phyloP scores from a whole-genome alignment of 2,797 vertebrate species.

The Poliocrania exsul region DNA sequence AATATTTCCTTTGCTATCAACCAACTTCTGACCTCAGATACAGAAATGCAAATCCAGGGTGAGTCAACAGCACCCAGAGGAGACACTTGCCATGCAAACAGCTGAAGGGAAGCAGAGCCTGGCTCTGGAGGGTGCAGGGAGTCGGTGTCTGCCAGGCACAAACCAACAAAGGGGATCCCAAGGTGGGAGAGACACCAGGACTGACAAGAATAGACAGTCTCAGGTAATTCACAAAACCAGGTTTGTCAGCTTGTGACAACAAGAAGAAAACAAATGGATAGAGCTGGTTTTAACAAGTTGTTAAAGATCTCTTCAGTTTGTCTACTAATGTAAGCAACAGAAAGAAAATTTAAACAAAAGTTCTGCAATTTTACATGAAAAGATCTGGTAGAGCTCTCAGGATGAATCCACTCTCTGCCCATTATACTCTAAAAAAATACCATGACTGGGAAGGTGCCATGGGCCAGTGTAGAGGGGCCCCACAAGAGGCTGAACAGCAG shows the following conservation, averaged over 20 bases:
- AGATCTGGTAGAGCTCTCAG: too few relatives aligned
- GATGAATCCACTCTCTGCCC: neutral
- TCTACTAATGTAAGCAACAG: neutral
- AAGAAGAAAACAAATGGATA: neutral
- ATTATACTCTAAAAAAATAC: accelerated
- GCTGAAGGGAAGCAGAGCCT: neutral
- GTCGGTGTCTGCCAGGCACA: neutral
- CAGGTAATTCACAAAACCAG: neutral
- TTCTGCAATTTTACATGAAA: neutral
- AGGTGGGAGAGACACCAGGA: neutral
- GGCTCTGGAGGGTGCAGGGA: neutral
- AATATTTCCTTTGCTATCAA: neutral
- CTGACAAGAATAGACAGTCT: neutral
- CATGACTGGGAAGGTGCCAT: accelerated
- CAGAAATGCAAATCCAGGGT: neutral
- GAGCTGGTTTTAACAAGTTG: neutral
- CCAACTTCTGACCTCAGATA: neutral
- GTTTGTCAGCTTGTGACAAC: neutral
- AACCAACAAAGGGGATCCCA: neutral
- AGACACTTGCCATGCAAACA: neutral
- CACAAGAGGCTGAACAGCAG: accelerated
- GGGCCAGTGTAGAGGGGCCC: accelerated
- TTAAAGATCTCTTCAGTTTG: neutral
- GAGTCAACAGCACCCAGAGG: neutral
- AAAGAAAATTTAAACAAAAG: neutral